Evolutionary conservation across 2,888 invertebrate species (phyloP).

Genomic region (Epinotia brunnichana): DNA sequence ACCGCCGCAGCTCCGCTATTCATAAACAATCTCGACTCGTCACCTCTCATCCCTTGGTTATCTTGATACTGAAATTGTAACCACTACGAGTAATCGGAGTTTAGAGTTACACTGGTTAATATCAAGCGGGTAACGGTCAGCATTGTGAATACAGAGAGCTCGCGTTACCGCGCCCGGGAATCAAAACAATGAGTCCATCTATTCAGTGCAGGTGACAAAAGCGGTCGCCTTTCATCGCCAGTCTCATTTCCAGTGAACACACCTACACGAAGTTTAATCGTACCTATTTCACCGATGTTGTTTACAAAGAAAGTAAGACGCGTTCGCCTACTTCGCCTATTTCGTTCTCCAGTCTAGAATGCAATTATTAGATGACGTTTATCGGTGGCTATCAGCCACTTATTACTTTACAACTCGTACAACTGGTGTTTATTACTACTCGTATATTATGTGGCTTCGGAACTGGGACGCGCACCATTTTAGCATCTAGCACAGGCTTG

Average conservation of each 20-base stretch:
- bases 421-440: conserved; percentile 50
- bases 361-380: conserved; percentile 37
- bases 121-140: neutral
- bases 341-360: conserved; percentile 6
- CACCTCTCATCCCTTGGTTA: neutral
- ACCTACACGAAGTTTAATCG: conserved; percentile 15
- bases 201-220: conserved; percentile 64
- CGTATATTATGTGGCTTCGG: conserved; percentile 36
- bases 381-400: conserved; percentile 31
- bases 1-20: conserved; percentile 43
- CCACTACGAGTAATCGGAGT: neutral
- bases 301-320: conserved; percentile 20
- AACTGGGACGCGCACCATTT: conserved; percentile 57
- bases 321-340: neutral
- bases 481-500: conserved; percentile 47
- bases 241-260: conserved; percentile 22
- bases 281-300: conserved; percentile 10
- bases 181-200: conserved; percentile 69
- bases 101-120: neutral
- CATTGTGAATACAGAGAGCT: conserved; percentile 51
- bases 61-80: neutral
- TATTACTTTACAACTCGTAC: conserved; percentile 34
- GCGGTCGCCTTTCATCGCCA: conserved; percentile 42
- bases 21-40: neutral
- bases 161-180: conserved; percentile 65